Base-by-base conservation (phyloP, 2,888 invertebrate genomes). In the Cerastis rubricosa region DNA sequence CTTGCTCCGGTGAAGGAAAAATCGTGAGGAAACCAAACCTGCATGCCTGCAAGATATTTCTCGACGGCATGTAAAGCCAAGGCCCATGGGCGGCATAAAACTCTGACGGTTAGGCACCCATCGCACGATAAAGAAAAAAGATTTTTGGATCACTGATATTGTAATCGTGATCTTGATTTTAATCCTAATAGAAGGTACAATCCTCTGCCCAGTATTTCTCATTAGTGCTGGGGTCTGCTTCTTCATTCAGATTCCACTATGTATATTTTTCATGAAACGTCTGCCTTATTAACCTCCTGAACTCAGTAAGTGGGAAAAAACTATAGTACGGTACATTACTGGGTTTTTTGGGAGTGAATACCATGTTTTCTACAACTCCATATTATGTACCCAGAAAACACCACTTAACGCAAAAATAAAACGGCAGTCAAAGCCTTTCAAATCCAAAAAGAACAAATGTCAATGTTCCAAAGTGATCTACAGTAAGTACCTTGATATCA, bases 401-500 rank as follows among this genome's bases (percentile, higher is more conserved):
- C 0, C 2, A 71, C 8, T 8, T 25, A 8, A 63, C 17, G 9
- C 25, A 49, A 51, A 68, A 19, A 2, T 5, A 57, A 25, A 9
- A 61, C 25, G 14, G 25, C 4, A 11, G 6, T 19, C 5, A 19
- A 14, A n/a, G 1, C 45, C 43, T 49, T 65, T 57, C 7, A n/a
- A 45, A 59, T 51, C 43, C 49, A 59, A 45, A 72, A 65, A 49
- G 14, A 64, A 59, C 51, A 43, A 59, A 43, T 61, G 51, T 61
- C 66, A 80, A 63, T 74, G 66, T 54, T 66, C 7, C 64, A 43
- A 47, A 78, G 81, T 81, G 82, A 80, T 80, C 67, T 49, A 70
- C 74, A 17, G 45, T 78, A 61, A 71, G 61, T 64, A 57, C 59
- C 47, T 74, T 54, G 22, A 63, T n/a, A 51, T 74, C 35, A 49